Evolutionary conservation across 2,797 vertebrate species (phyloP).

Genomic region (Geotrypetes seraphini): DNA sequence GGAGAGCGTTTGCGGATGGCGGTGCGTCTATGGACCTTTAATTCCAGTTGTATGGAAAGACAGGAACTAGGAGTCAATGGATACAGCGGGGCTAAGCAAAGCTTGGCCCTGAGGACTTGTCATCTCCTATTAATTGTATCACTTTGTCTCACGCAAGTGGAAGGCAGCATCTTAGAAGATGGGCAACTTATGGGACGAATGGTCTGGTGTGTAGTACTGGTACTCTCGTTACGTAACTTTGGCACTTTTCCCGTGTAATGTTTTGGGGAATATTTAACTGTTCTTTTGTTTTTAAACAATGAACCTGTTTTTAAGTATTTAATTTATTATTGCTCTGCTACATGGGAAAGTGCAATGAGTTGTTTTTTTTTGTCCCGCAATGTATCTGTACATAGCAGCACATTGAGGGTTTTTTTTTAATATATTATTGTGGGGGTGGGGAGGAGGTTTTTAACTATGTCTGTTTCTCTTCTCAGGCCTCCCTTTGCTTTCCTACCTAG

Average conservation of each 20-base stretch:
- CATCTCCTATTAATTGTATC: no score
- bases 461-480: rapidly evolving
- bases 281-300: slow-evolving; percentile 29
- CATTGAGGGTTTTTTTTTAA: slow-evolving; percentile 17
- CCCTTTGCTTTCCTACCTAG: not conserved
- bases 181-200: no score
- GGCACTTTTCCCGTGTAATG: slow-evolving; percentile 72
- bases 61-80: no score
- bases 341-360: slow-evolving; percentile 74
- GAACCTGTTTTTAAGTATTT: slow-evolving; percentile 46
- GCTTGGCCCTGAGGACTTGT: no score
- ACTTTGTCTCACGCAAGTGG: slow-evolving; percentile 1
- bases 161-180: no score
- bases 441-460: slow-evolving; percentile 7
- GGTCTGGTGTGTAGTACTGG: no score
- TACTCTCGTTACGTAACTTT: slow-evolving; percentile 47
- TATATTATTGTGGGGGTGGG: slow-evolving; percentile 14
- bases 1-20: no score
- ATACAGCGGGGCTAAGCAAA: no score
- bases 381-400: slow-evolving; percentile 58
- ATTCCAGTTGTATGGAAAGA: no score
- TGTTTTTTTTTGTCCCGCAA: slow-evolving; percentile 48
- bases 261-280: slow-evolving; percentile 40
- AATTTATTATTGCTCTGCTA: slow-evolving; percentile 54
- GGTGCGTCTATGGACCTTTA: no score